These are phyloP conservation scores for Opisthocomus hoazin DNA, from an alignment of 2,113 vertebrate species.

Conservation along the genomic window DNA sequence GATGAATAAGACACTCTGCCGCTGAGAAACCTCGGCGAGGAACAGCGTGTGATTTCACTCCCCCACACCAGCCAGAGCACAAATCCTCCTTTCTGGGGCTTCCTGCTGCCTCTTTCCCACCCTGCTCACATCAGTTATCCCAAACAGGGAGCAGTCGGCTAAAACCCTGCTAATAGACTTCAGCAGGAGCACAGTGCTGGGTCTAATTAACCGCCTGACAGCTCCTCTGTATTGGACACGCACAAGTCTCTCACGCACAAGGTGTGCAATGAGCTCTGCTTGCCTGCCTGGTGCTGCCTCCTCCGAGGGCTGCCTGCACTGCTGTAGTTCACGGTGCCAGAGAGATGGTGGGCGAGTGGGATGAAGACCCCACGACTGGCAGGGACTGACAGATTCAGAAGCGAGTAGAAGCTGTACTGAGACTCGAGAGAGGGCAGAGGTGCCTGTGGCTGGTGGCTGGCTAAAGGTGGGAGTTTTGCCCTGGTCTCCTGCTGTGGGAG, in stretches of 20 bases:
- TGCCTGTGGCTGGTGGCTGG: background rate
- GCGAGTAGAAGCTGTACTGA: background rate
- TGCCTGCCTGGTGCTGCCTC: background rate
- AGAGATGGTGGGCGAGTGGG: fast-evolving
- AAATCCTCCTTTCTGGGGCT: background rate
- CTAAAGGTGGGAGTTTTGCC: background rate
- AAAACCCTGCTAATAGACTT: background rate
- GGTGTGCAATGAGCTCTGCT: background rate
- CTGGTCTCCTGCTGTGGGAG: background rate
- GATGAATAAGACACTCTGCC: background rate
- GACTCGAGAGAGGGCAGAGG: fast-evolving
- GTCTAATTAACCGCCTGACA: background rate
- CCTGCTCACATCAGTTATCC: background rate
- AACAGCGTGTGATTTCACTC: background rate
- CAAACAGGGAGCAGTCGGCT: background rate
- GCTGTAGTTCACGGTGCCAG: fast-evolving
- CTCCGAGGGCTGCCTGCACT: fast-evolving
- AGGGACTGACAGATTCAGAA: fast-evolving
- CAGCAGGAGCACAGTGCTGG: background rate
- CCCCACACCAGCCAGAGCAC: background rate
- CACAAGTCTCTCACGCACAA: fast-evolving
- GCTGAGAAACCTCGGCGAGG: background rate
- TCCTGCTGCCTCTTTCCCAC: background rate
- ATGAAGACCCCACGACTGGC: background rate
- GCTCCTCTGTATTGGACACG: background rate